Base-by-base conservation (phyloP, 2,888 invertebrate genomes). In the Caenorhabditis sulstoni region DNA sequence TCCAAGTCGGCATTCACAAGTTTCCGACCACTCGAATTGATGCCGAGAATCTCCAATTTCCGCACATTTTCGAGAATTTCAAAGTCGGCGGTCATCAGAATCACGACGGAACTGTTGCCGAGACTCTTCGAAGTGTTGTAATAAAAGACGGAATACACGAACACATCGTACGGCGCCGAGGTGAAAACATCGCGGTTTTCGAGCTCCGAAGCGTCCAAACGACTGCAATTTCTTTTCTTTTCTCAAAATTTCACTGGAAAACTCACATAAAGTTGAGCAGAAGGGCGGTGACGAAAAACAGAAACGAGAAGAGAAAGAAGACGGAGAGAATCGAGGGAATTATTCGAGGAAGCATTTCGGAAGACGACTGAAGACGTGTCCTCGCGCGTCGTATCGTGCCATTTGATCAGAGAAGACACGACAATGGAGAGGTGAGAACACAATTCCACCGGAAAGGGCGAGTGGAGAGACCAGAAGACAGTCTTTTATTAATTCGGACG, bases 51-150 rank as follows among this genome's bases (percentile, higher is more conserved):
- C 16, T 79, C 61, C 3, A 79, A 14, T 4, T 29, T n/a, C 49
- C 41, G 29, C 7, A 79, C 49, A 9, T 58, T 50, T 8, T 65
- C 55, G 39, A 79, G 20, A 4, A 79, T 52, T 44, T 75, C 75
- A 14, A 75, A 79, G 35, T 79, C 79, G 3, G 79, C 75, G 1
- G 79, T 75, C 66, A 75, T 58, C 23, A 79, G 18, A 39, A 75
- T 45, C 5, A 71, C 75, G 7, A 75, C 59, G 5, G 75, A 57
- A 9, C 50, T 57, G n/a, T 75, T 61, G 5, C 75, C 79, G 11
- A 79, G 39, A 66, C 79, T 81, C 39, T 78, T 75, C 18, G 81
- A 81, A 12, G 18, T 45, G 11, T 67, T 67, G 22, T 59, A 81
- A 57, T 74, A 78, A 52, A 73, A 78, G 4, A 65, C 61, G 0